Percentiles rank a stretch among this genome's conserved stretches.
phyloP scores from a whole-genome alignment of 1,140 invertebrate species.

The Bombyx mandarina region DNA sequence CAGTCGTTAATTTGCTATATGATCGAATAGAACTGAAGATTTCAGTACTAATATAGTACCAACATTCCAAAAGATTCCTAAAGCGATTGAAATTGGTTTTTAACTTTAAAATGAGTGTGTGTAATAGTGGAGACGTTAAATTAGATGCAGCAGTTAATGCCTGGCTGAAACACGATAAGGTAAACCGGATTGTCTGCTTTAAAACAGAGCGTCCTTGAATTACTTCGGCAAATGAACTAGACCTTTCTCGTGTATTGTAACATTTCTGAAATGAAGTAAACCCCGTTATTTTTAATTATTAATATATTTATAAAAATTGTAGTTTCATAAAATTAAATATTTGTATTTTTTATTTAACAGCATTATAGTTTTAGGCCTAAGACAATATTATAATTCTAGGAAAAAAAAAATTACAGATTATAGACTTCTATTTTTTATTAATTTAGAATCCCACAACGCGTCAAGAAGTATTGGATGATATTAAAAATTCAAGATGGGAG shows the following conservation, averaged over 20 bases:
- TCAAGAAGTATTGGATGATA: constrained; percentile 45
- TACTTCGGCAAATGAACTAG: background rate
- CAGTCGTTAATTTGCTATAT: too few species aligned
- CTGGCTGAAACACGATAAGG: constrained; percentile 57
- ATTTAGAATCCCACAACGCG: constrained; percentile 43
- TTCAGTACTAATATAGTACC: background rate
- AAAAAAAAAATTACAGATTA: too few species aligned
- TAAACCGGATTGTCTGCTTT: constrained; percentile 7
- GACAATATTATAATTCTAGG: too few species aligned
- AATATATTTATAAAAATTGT: background rate
- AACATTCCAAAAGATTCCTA: background rate
- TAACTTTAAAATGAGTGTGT: constrained; percentile 8
- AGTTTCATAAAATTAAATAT: background rate
- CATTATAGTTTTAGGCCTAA: too few species aligned
- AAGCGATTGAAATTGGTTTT: background rate
- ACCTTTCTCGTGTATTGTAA: background rate
- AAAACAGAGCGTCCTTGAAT: background rate
- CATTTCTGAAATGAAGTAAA: background rate
- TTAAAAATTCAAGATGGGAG: constrained; percentile 39
- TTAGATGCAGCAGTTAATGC: constrained; percentile 44
- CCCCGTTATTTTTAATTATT: background rate
- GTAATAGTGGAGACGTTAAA: constrained; percentile 47
- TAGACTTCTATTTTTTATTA: background rate
- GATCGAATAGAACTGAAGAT: too few species aligned
- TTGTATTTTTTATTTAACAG: background rate